Evolutionary conservation across 2,113 vertebrate genomes (phyloP), one percentile per base, ranked within the genome.

Genomic region (Casuarius casuarius): DNA sequence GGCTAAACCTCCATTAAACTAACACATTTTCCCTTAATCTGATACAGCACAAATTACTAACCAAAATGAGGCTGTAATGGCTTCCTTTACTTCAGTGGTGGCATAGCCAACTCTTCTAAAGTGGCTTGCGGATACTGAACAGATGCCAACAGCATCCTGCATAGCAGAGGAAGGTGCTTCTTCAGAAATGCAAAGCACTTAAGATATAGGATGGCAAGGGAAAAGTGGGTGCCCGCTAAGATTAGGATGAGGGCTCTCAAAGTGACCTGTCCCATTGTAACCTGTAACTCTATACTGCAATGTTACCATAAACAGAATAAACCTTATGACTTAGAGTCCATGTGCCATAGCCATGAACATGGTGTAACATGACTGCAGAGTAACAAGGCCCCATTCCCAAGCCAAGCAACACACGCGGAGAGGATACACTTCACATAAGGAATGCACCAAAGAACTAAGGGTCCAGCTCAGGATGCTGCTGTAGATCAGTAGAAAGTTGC

Each of bases 21-120:
- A 95, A 75, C 35, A 92, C 52, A 66, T 89, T 93, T 88, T 58
- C 65, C 52, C 48, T 94, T 84, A 90, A 88, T 78, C 58, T 82
- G 18, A 72, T 29, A 33, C 5, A 35, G 31, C 23, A 82, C 9
- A 58, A 10, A 7, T 19, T 62, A 40, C 61, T 20, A 90, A 90
- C 49, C 31, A 80, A 92, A 84, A 95, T 83, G 63, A 75, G 26
- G 51, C 92, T 88, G 62, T 40, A 90, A 77, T 74, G 92, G 29
- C 46, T 88, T 81, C 58, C 80, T 85, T 61, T 91, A 67, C 22
- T 86, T 77, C 15, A 67, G 7, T 38, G 94, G 56, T 17, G 15
- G 46, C 65, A 71, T 38, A 70, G 63, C 4, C 66, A 81, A 5
- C 58, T 81, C 88, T 71, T 63, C 75, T 78, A 78, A 71, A 38